Conservation (phyloP, 2,113 vertebrate genomes). For the Apaloderma vittatum region DNA sequence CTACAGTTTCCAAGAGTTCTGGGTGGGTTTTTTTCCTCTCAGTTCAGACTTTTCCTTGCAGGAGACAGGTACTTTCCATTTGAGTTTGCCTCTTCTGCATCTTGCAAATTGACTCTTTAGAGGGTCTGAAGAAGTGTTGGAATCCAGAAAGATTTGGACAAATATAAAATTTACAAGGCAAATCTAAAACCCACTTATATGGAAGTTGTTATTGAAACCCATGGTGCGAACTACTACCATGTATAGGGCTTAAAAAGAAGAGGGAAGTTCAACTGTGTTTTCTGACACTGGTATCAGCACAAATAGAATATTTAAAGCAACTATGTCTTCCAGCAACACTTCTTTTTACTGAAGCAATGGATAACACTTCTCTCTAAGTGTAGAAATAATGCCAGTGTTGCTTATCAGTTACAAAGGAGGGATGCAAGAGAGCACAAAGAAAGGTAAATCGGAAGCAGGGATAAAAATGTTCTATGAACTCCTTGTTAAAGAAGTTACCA, state of each 20-base stretch:
- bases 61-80: not conserved
- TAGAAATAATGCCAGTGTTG: not conserved
- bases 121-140: not conserved
- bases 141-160: not conserved
- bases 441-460: not conserved
- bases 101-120: not conserved
- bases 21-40: not conserved
- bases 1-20: not conserved
- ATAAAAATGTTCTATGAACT: not conserved
- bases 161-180: not conserved
- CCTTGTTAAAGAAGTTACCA: not conserved
- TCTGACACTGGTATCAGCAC: not conserved
- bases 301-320: not conserved
- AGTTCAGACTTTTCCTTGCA: not conserved
- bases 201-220: not conserved
- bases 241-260: not conserved
- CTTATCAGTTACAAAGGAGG: not conserved
- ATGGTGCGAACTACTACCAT: not conserved
- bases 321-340: not conserved
- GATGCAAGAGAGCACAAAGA: not conserved
- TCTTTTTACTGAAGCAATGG: not conserved
- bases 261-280: not conserved
- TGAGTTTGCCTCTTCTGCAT: not conserved
- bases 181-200: not conserved
- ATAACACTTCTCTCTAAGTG: not conserved